Evolutionary conservation across 2,888 invertebrate genomes (phyloP), one percentile per base, ranked within the genome.

Genomic region (Patella depressa): DNA sequence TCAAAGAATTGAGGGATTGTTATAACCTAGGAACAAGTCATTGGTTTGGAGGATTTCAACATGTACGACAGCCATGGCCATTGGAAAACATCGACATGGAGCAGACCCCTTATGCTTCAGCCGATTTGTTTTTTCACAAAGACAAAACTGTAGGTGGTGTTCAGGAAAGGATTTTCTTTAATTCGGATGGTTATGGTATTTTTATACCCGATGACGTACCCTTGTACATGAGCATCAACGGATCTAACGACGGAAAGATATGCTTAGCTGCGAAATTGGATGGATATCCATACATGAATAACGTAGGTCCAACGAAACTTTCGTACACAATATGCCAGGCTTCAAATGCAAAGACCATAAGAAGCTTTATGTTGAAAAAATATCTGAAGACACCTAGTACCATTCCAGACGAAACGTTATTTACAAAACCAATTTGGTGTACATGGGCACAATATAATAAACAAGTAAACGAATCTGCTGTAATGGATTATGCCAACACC

Each of bases 1-100:
- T 70, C 53, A 82, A 84, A 53, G 79, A 79, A 3, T 53, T 85
- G 4, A 77, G 78, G 12, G 83, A 85, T 72, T 86, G 86, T 79
- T 80, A 78, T 73, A 78, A 82, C 53, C 73, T 85, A 11, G 73
- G 79, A 15, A 72, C 75, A 12, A 77, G 85, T 14, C 93, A 94
- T 85, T 95, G 95, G 95, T 95, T 96, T 87, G 97, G 97, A 0
- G 97, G 96, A 0, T 96, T 97, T 0, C 95, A 96, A 82, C 95
- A 96, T 53, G 93, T 81, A 34, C 95, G 95, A 85, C 94, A 95
- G 85, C 94, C 95, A 0, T 98, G 97, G 96, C 97, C 97, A 0
- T 92, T 98, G 11, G 95, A 96, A 24, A 80, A 81, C 24, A 87
- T 88, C 77, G 83, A 85, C 4, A 77, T 82, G 71, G 72, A 78